Evolutionary conservation across 2,797 vertebrate species (phyloP).

Genomic region (Arremon aurantiirostris): DNA sequence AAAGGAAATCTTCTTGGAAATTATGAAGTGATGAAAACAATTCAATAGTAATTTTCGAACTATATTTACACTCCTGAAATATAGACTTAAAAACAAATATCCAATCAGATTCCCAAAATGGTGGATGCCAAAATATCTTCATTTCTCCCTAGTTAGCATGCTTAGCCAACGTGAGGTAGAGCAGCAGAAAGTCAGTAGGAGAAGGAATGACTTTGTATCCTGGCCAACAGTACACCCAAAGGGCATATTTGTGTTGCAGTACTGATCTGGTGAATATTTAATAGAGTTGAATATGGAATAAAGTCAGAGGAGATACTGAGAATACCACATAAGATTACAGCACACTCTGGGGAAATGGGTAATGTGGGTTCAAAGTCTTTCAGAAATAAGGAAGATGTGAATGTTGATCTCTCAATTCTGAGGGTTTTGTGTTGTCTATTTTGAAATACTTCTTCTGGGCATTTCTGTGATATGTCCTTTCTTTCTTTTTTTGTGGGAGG

Average conservation of each 20-base stretch:
- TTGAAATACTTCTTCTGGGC: not conserved
- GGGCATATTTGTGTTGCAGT: not conserved
- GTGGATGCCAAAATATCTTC: not conserved
- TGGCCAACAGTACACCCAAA: not conserved
- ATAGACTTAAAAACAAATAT: not conserved
- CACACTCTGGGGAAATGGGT: not conserved
- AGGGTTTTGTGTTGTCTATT: not conserved
- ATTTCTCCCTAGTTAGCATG: not conserved
- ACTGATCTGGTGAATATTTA: conserved; percentile 22
- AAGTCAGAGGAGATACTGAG: not conserved
- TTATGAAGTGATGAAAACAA: not conserved
- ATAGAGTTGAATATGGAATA: not conserved
- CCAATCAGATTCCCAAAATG: not conserved
- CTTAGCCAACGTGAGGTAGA: not conserved
- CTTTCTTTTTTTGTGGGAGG: not conserved
- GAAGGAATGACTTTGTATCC: not conserved
- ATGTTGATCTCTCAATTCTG: not conserved
- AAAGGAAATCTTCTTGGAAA: not conserved
- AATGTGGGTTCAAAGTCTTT: conserved; percentile 1
- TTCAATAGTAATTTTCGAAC: not conserved
- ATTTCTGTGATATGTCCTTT: not conserved
- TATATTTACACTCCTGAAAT: not conserved
- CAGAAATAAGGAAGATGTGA: not conserved
- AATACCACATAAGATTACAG: not conserved
- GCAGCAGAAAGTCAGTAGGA: not conserved